These are phyloP conservation scores for Pteruthius melanotis DNA, from an alignment of 2,113 vertebrate genomes.

Conservation along the genomic window DNA sequence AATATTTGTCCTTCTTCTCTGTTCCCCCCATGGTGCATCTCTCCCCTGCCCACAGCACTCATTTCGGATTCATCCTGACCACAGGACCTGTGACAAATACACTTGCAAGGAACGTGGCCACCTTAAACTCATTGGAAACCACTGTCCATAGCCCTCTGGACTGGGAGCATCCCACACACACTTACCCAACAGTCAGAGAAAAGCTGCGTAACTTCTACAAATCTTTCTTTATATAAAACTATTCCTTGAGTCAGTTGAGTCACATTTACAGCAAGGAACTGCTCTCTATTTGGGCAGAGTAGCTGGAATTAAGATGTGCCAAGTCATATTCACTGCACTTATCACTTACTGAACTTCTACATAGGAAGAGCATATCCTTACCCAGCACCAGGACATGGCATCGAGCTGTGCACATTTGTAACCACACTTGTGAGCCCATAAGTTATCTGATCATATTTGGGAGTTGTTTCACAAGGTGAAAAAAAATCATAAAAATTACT, in stretches of 20 bases:
- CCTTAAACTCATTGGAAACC: background rate
- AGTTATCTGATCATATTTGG: background rate
- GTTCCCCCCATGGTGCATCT: background rate
- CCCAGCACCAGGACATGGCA: background rate
- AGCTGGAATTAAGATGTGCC: background rate
- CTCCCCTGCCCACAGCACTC: background rate
- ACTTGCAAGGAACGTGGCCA: background rate
- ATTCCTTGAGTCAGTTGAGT: background rate
- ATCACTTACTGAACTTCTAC: background rate
- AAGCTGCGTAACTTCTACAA: background rate
- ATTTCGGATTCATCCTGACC: background rate
- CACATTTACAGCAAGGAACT: background rate
- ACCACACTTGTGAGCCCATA: background rate
- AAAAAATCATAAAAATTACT: background rate
- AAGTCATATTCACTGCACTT: background rate
- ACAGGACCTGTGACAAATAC: background rate
- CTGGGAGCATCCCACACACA: background rate
- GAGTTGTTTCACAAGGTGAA: background rate
- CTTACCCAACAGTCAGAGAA: background rate
- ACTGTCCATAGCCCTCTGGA: fast-evolving
- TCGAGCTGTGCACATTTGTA: background rate
- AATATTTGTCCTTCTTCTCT: background rate
- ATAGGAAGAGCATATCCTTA: background rate
- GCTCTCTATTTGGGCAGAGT: background rate
- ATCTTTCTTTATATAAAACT: background rate